Evolutionary conservation across 1,140 invertebrate species (phyloP).

Genomic region (Drosophila rhopaloa): DNA sequence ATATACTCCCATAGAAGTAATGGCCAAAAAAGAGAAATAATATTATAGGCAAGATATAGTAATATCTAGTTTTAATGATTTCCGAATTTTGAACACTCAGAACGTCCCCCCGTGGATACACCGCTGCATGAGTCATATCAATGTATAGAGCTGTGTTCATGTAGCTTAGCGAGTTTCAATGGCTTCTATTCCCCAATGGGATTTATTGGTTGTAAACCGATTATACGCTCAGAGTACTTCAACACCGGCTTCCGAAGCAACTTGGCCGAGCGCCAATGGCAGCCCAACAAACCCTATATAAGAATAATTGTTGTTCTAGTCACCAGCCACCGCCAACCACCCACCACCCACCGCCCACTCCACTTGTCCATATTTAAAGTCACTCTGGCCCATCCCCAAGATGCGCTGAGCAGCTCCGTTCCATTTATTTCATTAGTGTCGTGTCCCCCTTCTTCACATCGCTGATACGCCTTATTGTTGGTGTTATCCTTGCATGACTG

Average conservation of each 20-base stretch:
- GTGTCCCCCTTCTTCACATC: constrained; percentile 31
- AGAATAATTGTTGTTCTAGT: constrained; percentile 25
- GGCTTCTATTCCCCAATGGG: constrained; percentile 56
- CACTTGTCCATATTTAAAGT: constrained; percentile 34
- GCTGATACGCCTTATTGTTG: constrained; percentile 66
- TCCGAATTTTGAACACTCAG: too few relatives aligned
- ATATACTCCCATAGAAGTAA: too few relatives aligned
- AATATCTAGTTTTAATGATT: too few relatives aligned
- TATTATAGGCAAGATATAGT: too few relatives aligned
- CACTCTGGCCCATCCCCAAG: constrained; percentile 13
- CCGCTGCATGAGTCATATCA: neutral
- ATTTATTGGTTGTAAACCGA: constrained; percentile 58
- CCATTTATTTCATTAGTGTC: constrained; percentile 67
- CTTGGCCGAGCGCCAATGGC: neutral
- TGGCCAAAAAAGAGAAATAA: too few relatives aligned
- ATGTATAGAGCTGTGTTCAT: neutral
- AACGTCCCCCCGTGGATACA: neutral
- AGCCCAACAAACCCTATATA: constrained; percentile 1
- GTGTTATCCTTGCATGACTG: constrained; percentile 57
- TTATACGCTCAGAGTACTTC: constrained; percentile 38
- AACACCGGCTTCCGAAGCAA: constrained; percentile 2
- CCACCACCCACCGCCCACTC: constrained; percentile 12
- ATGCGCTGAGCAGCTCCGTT: constrained; percentile 12
- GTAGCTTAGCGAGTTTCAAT: constrained; percentile 51
- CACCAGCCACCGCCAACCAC: constrained; percentile 4